These are phyloP conservation scores for Petrocephalus microphthalmus DNA, from an alignment of 2,113 vertebrate species.

Conservation along the genomic window DNA sequence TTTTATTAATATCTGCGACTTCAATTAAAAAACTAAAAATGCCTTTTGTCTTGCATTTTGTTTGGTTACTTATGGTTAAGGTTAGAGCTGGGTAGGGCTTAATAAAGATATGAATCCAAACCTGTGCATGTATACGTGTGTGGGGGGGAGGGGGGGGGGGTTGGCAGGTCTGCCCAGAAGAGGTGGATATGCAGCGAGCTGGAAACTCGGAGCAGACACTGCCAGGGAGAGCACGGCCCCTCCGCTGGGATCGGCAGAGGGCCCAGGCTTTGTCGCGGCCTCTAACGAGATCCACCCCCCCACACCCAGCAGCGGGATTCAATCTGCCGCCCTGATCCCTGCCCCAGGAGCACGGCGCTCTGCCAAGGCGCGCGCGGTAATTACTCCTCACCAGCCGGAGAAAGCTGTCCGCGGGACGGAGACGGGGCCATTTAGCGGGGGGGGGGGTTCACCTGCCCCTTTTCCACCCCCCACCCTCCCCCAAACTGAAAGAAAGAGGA, in stretches of 20 bases:
- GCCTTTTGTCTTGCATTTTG: not conserved
- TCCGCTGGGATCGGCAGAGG: slow-evolving; percentile 25
- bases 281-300: slow-evolving; percentile 55
- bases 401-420: slow-evolving; percentile 40
- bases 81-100: not conserved
- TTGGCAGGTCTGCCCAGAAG: not conserved
- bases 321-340: slow-evolving; percentile 61
- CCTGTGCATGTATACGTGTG: not conserved
- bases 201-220: not conserved
- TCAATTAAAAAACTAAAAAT: not conserved
- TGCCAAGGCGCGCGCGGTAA: slow-evolving; percentile 34
- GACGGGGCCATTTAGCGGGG: slow-evolving; percentile 33
- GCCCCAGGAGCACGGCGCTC: slow-evolving; percentile 36
- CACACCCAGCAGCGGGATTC: slow-evolving; percentile 35
- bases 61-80: not conserved
- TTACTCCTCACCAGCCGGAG: slow-evolving; percentile 47
- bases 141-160: not conserved
- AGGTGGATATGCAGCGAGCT: not conserved
- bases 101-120: not conserved
- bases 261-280: slow-evolving; percentile 53
- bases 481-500: not conserved
- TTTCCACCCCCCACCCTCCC: not conserved
- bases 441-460: slow-evolving; percentile 14
- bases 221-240: slow-evolving; percentile 15
- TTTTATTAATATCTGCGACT: not conserved